Evolutionary conservation across 2,888 invertebrate species (phyloP).

Genomic region (Sarcophaga variegata): DNA sequence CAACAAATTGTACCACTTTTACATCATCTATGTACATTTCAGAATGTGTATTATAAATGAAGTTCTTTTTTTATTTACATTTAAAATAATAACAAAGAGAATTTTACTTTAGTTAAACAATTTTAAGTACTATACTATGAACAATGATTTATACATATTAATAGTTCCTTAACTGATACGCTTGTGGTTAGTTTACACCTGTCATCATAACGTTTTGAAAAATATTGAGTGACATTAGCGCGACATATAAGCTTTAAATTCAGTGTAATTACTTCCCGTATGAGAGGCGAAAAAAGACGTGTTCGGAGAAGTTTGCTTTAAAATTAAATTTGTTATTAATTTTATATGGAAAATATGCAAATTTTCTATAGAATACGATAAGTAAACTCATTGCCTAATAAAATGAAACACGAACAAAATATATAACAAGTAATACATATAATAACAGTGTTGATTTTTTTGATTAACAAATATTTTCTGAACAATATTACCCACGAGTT

Average conservation of each 20-base stretch:
- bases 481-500: not conserved
- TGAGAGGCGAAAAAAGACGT: slow-evolving; percentile 43
- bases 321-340: slow-evolving; percentile 26
- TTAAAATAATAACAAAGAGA: too few species aligned
- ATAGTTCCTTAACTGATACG: slow-evolving; percentile 14
- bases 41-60: too few species aligned
- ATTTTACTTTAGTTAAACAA: too few species aligned
- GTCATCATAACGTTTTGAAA: slow-evolving; percentile 22
- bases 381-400: slow-evolving; percentile 18
- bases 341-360: slow-evolving; percentile 53
- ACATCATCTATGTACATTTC: too few species aligned
- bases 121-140: too few species aligned
- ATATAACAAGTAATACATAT: slow-evolving; percentile 12
- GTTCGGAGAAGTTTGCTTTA: slow-evolving; percentile 28
- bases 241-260: slow-evolving; percentile 18
- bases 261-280: slow-evolving; percentile 56
- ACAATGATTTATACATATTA: not conserved
- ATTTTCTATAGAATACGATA: slow-evolving; percentile 50
- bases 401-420: slow-evolving; percentile 14
- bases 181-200: slow-evolving; percentile 40
- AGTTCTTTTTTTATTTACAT: too few species aligned
- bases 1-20: too few species aligned
- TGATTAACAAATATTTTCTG: slow-evolving; percentile 50
- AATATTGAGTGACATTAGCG: slow-evolving; percentile 27
- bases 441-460: slow-evolving; percentile 48